A percentile compares a stretch with the other conserved stretches of the same genome.
Evolutionary conservation across 2,888 invertebrate species (phyloP).

Genomic region (Cataglyphis livida): DNA sequence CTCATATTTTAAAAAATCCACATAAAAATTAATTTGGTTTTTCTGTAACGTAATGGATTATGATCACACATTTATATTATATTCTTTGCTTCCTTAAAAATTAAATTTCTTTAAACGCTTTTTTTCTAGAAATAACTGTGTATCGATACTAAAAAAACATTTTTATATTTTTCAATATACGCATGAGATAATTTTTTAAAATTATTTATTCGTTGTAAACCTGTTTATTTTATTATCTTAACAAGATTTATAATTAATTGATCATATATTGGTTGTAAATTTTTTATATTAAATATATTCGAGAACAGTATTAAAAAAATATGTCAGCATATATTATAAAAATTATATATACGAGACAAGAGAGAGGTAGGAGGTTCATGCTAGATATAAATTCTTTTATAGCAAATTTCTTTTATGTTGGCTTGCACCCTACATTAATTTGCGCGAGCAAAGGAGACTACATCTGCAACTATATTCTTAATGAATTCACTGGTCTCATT

Average conservation of each 20-base stretch:
- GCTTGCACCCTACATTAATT: not conserved
- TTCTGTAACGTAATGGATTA: conserved; percentile 2
- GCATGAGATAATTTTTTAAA: not conserved
- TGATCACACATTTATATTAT: not conserved
- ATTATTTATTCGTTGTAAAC: conserved; percentile 3
- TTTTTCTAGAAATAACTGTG: too few relatives aligned
- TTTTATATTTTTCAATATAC: conserved; percentile 12
- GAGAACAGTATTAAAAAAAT: not conserved
- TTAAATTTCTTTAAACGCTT: too few relatives aligned
- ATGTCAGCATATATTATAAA: not conserved
- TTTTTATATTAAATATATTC: not conserved
- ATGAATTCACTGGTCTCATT: conserved; percentile 79
- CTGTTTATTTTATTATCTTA: not conserved
- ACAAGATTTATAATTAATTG: not conserved
- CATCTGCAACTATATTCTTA: conserved; percentile 52
- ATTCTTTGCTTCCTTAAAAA: conserved; percentile 25
- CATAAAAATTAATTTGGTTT: conserved; percentile 12
- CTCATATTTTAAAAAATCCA: conserved; percentile 10
- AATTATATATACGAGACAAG: not conserved
- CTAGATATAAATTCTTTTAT: conserved; percentile 10
- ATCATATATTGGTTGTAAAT: not conserved
- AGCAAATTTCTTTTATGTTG: conserved; percentile 2
- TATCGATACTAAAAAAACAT: not conserved
- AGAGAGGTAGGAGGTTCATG: not conserved
- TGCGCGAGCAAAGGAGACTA: not conserved